A percentile compares a stretch with the other conserved stretches of the same genome.
These are phyloP conservation scores for Drosophila atroscutellata DNA, from an alignment of 2,888 invertebrate species.

Conservation along the genomic window DNA sequence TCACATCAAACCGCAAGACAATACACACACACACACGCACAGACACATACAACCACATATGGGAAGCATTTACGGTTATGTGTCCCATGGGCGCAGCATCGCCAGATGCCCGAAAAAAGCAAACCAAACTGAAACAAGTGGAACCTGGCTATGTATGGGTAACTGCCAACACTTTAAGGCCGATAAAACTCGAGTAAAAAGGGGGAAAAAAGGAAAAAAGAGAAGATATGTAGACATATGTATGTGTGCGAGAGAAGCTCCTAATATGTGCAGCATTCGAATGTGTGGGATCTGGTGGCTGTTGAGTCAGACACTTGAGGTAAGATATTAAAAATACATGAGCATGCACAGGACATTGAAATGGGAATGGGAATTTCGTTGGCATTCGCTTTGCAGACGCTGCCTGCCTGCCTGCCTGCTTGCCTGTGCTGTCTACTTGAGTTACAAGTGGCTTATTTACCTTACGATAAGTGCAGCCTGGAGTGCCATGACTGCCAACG, in stretches of 20 bases:
- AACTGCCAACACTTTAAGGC: conserved; percentile 75
- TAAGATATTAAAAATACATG: conserved; percentile 81
- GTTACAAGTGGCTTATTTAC: conserved; percentile 81
- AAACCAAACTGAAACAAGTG: conserved; percentile 29
- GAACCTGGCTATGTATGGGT: conserved; percentile 35
- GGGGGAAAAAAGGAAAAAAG: conserved; percentile 43
- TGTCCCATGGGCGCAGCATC: conserved; percentile 68
- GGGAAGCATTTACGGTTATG: conserved; percentile 74
- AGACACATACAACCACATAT: conserved; percentile 13
- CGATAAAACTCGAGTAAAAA: conserved; percentile 73
- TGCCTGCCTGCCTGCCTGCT: conserved; percentile 15
- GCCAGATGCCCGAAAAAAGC: conserved; percentile 41
- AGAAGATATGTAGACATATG: conserved; percentile 3
- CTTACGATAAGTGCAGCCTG: conserved; percentile 79
- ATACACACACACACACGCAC: conserved; percentile 3
- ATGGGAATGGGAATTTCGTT: conserved; percentile 22
- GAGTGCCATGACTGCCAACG: conserved; percentile 72
- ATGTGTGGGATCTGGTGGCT: conserved; percentile 22
- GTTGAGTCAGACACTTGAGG: conserved; percentile 74
- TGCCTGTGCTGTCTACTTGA: conserved; percentile 59
- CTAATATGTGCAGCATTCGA: conserved; percentile 19
- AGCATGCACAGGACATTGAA: conserved; percentile 41
- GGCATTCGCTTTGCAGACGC: conserved; percentile 37
- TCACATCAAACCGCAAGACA: conserved; percentile 49
- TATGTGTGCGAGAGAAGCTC: conserved; percentile 24